Conservation (phyloP, 2,113 vertebrate species). For the Coptodon bakossiorum region DNA sequence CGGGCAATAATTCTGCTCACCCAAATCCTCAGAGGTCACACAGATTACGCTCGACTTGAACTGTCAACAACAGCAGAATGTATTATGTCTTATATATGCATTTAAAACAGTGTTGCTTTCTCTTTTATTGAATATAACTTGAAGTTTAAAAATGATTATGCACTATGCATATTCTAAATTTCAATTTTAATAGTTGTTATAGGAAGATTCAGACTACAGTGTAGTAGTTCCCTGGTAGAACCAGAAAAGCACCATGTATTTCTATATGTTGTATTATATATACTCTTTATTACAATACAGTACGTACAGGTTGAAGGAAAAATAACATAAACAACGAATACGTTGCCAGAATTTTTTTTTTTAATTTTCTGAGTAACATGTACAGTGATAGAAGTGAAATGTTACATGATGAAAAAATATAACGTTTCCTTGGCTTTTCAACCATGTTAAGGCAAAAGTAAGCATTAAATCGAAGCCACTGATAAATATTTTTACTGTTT, state of each 20-base stretch:
- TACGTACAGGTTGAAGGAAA: conserved; percentile 51
- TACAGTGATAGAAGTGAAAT: conserved; percentile 17
- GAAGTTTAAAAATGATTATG: background rate
- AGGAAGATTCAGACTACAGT: conserved; percentile 42
- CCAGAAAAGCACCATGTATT: conserved; percentile 29
- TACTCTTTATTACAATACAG: conserved; percentile 59
- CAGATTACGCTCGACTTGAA: background rate
- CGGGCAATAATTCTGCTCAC: background rate
- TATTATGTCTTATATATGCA: background rate
- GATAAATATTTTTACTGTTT: conserved; percentile 9
- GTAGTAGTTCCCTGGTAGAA: conserved; percentile 20
- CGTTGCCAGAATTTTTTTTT: background rate
- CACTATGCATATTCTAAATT: background rate
- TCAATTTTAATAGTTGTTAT: conserved; percentile 32
- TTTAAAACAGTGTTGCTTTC: background rate
- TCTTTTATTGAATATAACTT: background rate
- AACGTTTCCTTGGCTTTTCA: conserved; percentile 60
- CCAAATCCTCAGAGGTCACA: background rate
- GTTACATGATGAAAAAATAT: conserved; percentile 8
- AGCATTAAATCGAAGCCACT: conserved; percentile 44
- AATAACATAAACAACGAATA: conserved; percentile 35
- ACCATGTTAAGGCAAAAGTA: conserved; percentile 62
- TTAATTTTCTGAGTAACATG: conserved; percentile 13
- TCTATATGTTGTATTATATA: conserved; percentile 43
- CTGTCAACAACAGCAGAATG: background rate